Evolutionary conservation across 2,888 invertebrate species (phyloP).

Genomic region (Platycheirus albimanus): DNA sequence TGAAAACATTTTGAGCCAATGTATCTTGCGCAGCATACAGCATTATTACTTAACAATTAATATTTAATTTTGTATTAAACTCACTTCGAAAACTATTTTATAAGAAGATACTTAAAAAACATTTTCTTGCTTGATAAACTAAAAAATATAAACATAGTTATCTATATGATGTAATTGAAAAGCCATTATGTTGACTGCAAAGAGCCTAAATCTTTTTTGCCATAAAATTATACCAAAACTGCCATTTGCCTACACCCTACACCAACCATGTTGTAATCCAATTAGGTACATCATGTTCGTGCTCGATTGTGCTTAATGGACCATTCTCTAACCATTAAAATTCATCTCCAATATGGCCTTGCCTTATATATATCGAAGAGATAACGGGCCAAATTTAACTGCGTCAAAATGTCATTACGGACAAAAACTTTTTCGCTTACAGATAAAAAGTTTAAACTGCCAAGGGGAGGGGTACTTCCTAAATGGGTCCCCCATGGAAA

Average conservation of each 20-base stretch:
- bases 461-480: constrained; percentile 13
- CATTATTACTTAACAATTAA: no score
- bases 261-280: constrained; percentile 52
- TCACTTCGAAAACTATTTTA: no score
- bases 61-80: no score
- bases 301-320: constrained; percentile 63
- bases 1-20: no score
- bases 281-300: constrained; percentile 60
- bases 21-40: no score
- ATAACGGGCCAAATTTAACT: constrained; percentile 65
- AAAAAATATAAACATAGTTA: no score
- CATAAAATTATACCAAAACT: neutral
- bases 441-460: constrained; percentile 51
- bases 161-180: constrained; percentile 15
- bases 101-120: no score
- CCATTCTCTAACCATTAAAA: constrained; percentile 60
- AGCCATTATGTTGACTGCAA: constrained; percentile 18
- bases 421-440: constrained; percentile 63
- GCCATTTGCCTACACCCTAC: neutral
- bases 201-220: neutral
- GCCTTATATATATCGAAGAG: constrained; percentile 44
- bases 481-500: constrained; percentile 13
- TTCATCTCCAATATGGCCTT: constrained; percentile 68
- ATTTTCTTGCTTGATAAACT: no score
- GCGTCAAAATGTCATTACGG: constrained; percentile 67